Conservation (phyloP, 2,888 invertebrate genomes). For the Oeneis ivallda region DNA sequence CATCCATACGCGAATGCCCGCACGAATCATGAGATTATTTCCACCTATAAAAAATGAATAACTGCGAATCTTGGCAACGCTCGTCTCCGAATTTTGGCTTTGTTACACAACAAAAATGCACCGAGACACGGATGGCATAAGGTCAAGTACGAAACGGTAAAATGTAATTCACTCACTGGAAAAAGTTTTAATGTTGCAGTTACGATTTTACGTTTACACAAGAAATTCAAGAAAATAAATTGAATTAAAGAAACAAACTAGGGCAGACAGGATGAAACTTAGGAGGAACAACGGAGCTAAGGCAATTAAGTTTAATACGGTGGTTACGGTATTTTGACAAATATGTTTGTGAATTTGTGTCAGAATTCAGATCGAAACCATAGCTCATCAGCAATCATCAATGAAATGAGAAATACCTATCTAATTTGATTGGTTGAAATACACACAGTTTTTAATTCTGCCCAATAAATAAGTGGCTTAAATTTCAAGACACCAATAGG, state of each 20-base stretch:
- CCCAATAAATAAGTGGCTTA: slow-evolving; percentile 30
- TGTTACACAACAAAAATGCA: slow-evolving; percentile 74
- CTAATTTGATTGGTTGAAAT: slow-evolving; percentile 28
- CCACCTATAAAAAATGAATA: slow-evolving; percentile 33
- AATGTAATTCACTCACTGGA: slow-evolving; percentile 57
- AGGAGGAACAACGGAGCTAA: slow-evolving; percentile 68
- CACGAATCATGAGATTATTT: slow-evolving; percentile 27
- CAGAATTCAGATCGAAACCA: slow-evolving; percentile 45
- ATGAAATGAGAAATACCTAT: slow-evolving; percentile 11
- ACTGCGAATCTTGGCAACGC: slow-evolving; percentile 65
- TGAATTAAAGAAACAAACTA: slow-evolving; percentile 53
- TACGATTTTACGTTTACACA: slow-evolving; percentile 19
- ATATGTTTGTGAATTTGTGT: slow-evolving; percentile 62
- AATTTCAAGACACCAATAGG: slow-evolving; percentile 1
- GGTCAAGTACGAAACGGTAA: slow-evolving; percentile 68
- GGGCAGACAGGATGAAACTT: slow-evolving; percentile 61
- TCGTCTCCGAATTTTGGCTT: slow-evolving; percentile 66
- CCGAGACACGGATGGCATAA: slow-evolving; percentile 64
- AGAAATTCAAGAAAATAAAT: slow-evolving; percentile 44
- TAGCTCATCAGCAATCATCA: slow-evolving; percentile 29
- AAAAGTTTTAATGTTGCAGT: slow-evolving; percentile 32
- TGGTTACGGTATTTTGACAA: slow-evolving; percentile 78
- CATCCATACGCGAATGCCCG: slow-evolving; percentile 22
- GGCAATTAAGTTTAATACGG: slow-evolving; percentile 67
- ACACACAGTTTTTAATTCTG: slow-evolving; percentile 6